These are phyloP conservation scores for Nannoperca obscura DNA, from an alignment of 2,797 vertebrate species.

Conservation along the genomic window DNA sequence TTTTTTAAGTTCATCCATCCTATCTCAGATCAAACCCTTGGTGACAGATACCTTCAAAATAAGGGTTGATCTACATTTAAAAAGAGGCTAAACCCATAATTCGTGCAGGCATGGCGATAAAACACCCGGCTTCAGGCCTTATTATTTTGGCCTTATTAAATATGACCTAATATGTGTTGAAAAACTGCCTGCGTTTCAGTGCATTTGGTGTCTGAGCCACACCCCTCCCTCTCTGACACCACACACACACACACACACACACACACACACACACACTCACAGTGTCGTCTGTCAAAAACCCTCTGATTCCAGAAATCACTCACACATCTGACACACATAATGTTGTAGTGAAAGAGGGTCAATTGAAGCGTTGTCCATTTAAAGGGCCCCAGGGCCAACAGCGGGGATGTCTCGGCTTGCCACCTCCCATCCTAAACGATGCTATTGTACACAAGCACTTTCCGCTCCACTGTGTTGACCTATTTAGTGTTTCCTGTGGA, in stretches of 20 bases:
- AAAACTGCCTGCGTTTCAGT: constrained; percentile 9
- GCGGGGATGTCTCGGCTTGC: constrained; percentile 63
- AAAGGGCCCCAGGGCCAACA: constrained; percentile 27
- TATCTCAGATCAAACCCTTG: not conserved
- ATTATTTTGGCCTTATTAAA: not conserved
- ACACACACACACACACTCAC: not conserved
- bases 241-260: constrained; percentile 5
- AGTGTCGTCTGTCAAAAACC: not conserved
- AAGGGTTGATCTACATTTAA: not conserved
- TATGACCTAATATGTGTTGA: not conserved
- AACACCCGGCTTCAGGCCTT: not conserved
- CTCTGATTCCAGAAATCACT: not conserved
- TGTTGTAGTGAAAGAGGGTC: not conserved
- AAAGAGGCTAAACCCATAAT: not conserved
- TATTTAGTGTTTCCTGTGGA: constrained; percentile 42
- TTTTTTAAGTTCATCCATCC: not conserved
- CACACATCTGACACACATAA: not conserved
- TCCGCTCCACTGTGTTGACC: constrained; percentile 40
- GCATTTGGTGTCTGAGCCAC: constrained; percentile 58
- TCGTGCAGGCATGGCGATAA: not conserved
- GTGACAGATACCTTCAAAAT: not conserved
- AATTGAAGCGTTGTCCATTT: not conserved
- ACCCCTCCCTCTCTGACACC: constrained; percentile 47
- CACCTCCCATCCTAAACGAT: constrained; percentile 69
- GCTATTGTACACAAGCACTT: constrained; percentile 51